Evolutionary conservation across 2,113 vertebrate species (phyloP).

Genomic region (Fregata magnificens): DNA sequence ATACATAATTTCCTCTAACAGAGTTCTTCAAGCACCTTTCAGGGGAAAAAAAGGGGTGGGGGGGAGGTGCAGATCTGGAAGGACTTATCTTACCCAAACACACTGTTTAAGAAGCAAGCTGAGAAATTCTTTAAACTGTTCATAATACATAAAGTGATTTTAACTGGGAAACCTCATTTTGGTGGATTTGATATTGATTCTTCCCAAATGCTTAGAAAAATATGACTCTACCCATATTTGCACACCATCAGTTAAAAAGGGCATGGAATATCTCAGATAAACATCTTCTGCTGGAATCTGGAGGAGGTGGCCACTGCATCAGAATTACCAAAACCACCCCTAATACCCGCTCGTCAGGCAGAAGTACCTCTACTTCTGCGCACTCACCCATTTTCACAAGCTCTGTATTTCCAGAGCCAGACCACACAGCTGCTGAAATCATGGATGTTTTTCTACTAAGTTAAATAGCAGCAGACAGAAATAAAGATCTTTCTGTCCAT

Average conservation of each 20-base stretch:
- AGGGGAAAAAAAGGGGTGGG: fast-evolving
- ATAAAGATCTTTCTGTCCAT: background rate
- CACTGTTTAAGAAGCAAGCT: background rate
- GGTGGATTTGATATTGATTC: background rate
- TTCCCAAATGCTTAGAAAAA: background rate
- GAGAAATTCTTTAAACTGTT: background rate
- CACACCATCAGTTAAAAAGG: background rate
- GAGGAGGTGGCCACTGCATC: background rate
- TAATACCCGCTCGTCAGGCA: background rate
- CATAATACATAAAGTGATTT: background rate
- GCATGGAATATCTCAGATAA: background rate
- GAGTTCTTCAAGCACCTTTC: background rate
- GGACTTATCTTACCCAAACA: background rate
- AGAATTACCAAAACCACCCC: background rate
- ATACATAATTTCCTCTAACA: background rate
- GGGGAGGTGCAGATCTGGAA: background rate
- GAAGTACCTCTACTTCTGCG: background rate
- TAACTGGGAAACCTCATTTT: background rate
- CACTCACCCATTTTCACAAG: background rate
- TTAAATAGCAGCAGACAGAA: background rate
- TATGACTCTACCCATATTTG: background rate
- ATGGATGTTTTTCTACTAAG: background rate
- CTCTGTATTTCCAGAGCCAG: background rate
- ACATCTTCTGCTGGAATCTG: background rate
- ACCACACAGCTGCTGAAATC: background rate